phyloP scores from a whole-genome alignment of 2,113 vertebrate species.

The Cryptomyrus ogoouensis region DNA sequence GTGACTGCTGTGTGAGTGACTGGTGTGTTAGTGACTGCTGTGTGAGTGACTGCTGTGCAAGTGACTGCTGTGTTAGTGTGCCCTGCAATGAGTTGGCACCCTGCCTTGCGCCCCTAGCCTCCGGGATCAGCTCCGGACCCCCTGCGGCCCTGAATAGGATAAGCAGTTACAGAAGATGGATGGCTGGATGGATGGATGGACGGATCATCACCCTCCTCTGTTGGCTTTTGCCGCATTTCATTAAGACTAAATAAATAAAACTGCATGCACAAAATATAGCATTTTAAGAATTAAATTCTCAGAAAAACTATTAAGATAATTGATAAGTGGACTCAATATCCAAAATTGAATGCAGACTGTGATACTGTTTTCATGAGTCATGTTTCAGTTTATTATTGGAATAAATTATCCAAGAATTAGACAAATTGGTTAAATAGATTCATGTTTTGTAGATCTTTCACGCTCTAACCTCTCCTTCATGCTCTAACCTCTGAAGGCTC shows the following conservation, averaged over 20 bases:
- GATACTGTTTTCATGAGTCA: not conserved
- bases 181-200: not conserved
- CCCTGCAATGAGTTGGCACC: not conserved
- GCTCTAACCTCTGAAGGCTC: not conserved
- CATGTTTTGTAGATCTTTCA: not conserved
- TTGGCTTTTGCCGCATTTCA: not conserved
- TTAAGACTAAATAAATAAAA: not conserved
- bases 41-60: no score
- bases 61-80: not conserved
- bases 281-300: not conserved
- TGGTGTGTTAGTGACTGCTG: no score
- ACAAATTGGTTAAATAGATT: not conserved
- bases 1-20: no score
- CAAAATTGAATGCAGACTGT: not conserved
- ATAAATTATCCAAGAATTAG: not conserved
- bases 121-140: not conserved
- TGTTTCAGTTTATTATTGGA: not conserved
- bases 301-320: not conserved
- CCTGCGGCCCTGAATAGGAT: not conserved
- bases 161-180: no score
- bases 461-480: not conserved
- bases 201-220: not conserved
- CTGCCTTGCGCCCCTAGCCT: not conserved
- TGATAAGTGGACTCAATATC: not conserved
- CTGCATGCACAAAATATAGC: not conserved